Percentiles rank a stretch among this genome's conserved stretches.
Conservation (phyloP, 2,888 invertebrate genomes). For the Spatulosminthurus flaviceps region DNA sequence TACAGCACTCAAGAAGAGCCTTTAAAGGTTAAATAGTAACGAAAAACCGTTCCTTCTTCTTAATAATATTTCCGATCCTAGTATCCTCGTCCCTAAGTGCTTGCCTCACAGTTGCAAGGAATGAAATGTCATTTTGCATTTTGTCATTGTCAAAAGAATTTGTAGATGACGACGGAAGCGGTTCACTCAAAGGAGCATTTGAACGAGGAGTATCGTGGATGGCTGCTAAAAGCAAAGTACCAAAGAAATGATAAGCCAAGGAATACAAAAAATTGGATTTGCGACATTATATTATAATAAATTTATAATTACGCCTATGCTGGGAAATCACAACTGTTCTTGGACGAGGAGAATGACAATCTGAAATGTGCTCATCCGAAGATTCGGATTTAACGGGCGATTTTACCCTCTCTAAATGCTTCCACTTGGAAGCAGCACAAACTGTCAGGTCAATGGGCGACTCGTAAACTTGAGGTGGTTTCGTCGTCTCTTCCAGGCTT, state of each 20-base stretch:
- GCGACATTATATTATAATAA: no score
- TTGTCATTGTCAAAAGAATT: slow-evolving; percentile 19
- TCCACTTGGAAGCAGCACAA: slow-evolving; percentile 38
- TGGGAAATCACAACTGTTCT: slow-evolving; percentile 38
- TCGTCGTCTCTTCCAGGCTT: not conserved
- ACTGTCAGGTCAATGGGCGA: slow-evolving; percentile 30
- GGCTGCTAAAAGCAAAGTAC: not conserved
- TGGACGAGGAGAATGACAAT: slow-evolving; percentile 23
- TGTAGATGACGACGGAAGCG: not conserved
- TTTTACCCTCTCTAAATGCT: not conserved
- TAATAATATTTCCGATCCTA: slow-evolving; percentile 31
- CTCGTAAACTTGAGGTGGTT: slow-evolving; percentile 7
- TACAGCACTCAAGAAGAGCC: no score
- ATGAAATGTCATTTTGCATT: not conserved
- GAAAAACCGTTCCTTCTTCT: slow-evolving; percentile 35
- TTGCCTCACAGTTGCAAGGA: slow-evolving; percentile 21
- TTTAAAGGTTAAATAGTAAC: slow-evolving; percentile 26
- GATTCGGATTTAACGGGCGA: slow-evolving; percentile 8
- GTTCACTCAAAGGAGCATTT: not conserved
- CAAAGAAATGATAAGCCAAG: no score
- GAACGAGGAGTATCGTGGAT: not conserved
- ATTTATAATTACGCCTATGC: slow-evolving; percentile 24
- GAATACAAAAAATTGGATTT: no score
- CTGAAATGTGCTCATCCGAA: slow-evolving; percentile 1
- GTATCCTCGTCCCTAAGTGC: slow-evolving; percentile 36